A percentile compares a stretch with the other conserved stretches of the same genome.
phyloP scores from a whole-genome alignment of 2,113 vertebrate species.

The Choloepus hoffmanni region DNA sequence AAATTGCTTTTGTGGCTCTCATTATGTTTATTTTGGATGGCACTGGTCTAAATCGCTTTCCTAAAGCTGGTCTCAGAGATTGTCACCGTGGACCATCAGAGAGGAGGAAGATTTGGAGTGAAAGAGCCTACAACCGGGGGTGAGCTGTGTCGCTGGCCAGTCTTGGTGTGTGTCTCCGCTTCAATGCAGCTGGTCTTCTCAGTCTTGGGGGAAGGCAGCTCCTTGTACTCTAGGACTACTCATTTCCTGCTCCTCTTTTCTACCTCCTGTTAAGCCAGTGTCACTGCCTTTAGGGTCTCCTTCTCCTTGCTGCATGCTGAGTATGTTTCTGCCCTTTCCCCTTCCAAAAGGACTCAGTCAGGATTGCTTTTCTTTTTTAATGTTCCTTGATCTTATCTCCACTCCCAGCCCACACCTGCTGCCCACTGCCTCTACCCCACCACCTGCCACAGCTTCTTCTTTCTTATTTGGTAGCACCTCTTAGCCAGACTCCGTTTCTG shows the following conservation, averaged over 20 bases:
- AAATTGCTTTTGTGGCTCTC: background rate
- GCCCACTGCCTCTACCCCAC: background rate
- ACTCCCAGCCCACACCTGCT: background rate
- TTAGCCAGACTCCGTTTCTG: background rate
- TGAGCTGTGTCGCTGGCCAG: background rate
- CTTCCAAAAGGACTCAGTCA: background rate
- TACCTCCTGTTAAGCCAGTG: background rate
- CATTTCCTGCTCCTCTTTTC: too few relatives aligned
- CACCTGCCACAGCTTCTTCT: background rate
- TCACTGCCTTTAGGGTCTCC: background rate
- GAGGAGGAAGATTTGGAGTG: background rate
- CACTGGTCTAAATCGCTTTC: background rate
- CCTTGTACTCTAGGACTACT: background rate
- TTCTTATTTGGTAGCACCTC: background rate
- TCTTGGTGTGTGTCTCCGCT: too few relatives aligned
- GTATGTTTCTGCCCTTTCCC: background rate
- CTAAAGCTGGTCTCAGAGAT: background rate
- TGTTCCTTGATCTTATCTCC: background rate
- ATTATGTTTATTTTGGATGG: background rate
- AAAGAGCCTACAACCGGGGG: background rate
- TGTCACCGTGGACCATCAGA: background rate
- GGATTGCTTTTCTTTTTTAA: background rate
- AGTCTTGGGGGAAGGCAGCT: background rate
- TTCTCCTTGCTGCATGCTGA: background rate
- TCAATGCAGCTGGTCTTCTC: background rate